These are phyloP conservation scores for Ips nitidus DNA, from an alignment of 1,140 invertebrate species.

Conservation along the genomic window DNA sequence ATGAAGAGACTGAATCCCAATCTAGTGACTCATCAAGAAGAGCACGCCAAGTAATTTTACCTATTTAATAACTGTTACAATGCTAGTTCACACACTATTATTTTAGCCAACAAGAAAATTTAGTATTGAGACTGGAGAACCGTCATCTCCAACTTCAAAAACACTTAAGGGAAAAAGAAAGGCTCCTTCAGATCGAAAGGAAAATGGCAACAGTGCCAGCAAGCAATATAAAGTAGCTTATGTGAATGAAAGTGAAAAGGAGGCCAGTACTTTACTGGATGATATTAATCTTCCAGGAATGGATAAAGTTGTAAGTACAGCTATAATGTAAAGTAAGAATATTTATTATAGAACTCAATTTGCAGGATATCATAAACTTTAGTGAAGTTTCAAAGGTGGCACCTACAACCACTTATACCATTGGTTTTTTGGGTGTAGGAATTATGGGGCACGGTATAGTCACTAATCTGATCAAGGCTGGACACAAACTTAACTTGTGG, in stretches of 20 bases:
- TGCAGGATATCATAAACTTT: conserved; percentile 74
- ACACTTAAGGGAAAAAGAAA: conserved; percentile 14
- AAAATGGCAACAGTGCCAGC: not conserved
- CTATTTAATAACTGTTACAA: too few species aligned
- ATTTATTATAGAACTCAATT: not conserved
- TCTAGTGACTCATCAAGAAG: not conserved
- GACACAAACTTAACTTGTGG: conserved; percentile 92
- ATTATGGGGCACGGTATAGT: conserved; percentile 97
- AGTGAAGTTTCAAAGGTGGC: conserved; percentile 76
- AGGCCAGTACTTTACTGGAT: not conserved
- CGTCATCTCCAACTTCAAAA: not conserved
- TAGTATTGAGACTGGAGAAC: conserved; percentile 15
- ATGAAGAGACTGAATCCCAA: not conserved
- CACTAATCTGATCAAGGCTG: conserved; percentile 91
- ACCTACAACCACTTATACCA: conserved; percentile 67
- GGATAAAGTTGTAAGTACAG: not conserved
- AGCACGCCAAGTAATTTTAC: not conserved
- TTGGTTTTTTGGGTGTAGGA: conserved; percentile 93
- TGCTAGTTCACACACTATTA: not conserved
- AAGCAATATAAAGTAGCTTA: conserved; percentile 14
- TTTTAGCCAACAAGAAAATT: conserved; percentile 15
- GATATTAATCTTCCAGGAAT: not conserved
- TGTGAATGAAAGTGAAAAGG: conserved; percentile 5
- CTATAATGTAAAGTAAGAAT: too few species aligned
- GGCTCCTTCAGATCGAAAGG: not conserved